Evolutionary conservation across 2,113 vertebrate species (phyloP), one percentile per base, ranked within the genome.

Genomic region (Motacilla alba): DNA sequence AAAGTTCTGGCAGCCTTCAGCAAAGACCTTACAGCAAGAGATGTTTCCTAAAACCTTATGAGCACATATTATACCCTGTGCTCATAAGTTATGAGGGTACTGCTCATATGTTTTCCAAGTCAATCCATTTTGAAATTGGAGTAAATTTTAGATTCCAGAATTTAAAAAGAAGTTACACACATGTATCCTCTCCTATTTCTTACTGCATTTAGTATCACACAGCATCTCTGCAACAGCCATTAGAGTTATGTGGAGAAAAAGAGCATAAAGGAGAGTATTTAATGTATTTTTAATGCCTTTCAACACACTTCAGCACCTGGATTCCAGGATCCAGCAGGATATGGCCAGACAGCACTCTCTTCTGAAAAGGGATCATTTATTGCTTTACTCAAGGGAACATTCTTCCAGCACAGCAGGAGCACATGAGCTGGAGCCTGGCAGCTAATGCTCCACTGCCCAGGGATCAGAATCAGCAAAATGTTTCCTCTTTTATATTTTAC

Each of bases 401-500:
- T 90, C 67, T 90, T 91, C 46, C 70, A 47, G 69, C 43, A 73
- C 91, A 93, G 66, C 28, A 49, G 43, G 50, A 73, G 47, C 21
- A 44, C 19, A 7, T 0, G 0, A 81, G 82, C 63, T 46, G 63
- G 23, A 76, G 67, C 15, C 87, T 69, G 62, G 31, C 58, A 89
- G 62, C 74, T 75, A 79, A 75, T 3, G 4, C 37, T 62, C 26
- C 3, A 5, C 66, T 91, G 66, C 69, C 67, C 63, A 43, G 74
- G 62, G 62, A 95, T 60, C 74, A 85, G 37, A 87, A 87, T 68
- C 90, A 83, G 84, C 78, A 96, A 94, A 87, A 62, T 22, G 17
- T 79, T 89, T 52, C 78, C 53, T 72, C 41, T 80, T 59, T 79
- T 89, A 50, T 30, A 60, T 73, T 89, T 84, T 73, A 87, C 58